Conservation (phyloP, 2,888 invertebrate species). For the Tetranychus piercei region DNA sequence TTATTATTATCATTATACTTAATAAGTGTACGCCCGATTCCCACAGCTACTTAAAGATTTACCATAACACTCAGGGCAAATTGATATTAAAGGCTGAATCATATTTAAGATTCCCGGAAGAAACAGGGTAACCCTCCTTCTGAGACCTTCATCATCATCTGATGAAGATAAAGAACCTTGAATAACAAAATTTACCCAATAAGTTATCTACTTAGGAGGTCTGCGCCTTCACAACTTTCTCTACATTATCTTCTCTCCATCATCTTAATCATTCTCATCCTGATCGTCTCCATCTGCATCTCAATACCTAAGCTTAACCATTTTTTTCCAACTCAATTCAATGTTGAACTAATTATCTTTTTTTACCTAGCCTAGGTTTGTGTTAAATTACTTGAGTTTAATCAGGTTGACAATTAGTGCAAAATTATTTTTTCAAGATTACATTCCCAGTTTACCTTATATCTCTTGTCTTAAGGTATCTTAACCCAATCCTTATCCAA, state of each 20-base stretch:
- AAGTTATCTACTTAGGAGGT: not conserved
- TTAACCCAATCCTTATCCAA: too few relatives aligned
- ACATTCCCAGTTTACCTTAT: too few relatives aligned
- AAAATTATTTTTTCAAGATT: too few relatives aligned
- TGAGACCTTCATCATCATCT: not conserved
- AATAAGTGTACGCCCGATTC: conserved; percentile 1
- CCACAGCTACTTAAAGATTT: not conserved
- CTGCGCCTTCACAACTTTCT: not conserved
- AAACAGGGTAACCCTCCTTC: not conserved
- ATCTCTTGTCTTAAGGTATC: too few relatives aligned
- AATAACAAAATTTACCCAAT: not conserved
- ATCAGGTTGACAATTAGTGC: too few relatives aligned
- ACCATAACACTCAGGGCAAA: not conserved
- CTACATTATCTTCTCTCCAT: not conserved
- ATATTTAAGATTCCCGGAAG: not conserved
- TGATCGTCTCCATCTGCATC: too few relatives aligned
- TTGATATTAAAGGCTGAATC: not conserved
- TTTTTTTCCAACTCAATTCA: too few relatives aligned
- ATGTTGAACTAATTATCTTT: too few relatives aligned
- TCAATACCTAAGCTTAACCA: not conserved
- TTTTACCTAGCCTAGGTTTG: too few relatives aligned
- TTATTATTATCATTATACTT: not conserved
- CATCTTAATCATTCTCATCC: not conserved
- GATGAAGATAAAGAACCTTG: not conserved
- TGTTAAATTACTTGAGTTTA: too few relatives aligned